Evolutionary conservation across 1,140 invertebrate species (phyloP), one percentile per base, ranked within the genome.

Genomic region (Conus betulinus): DNA sequence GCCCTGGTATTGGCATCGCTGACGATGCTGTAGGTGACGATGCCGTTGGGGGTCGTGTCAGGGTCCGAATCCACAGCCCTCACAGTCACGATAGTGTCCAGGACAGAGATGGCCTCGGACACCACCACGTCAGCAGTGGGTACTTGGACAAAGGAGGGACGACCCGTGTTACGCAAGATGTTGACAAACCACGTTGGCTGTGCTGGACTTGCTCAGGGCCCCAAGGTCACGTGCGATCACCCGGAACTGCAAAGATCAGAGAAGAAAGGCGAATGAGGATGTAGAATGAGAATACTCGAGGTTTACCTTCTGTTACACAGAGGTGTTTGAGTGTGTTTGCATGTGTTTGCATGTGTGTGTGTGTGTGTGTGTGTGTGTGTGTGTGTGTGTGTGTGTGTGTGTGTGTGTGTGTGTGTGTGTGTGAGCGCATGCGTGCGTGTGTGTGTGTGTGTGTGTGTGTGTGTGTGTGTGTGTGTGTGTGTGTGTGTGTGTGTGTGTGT

Each of bases 151-250:
- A 93, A 94, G 10, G 23, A 57, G 39, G 93, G 93, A 10, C 89
- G 57, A 39, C 88, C 90, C 3, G 83, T 89, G 88, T 94, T 94
- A 13, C 90, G 87, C 23, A 87, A 76, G 5, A 91, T 88, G 11
- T 11, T 89, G 4, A 93, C 67, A 27, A 27, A 60, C 88, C 15
- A 91, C 88, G 7, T 84, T 87, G 7, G 90, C 90, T 20, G 89
- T 89, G 5, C 78, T 84, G 20, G 78, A 78, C 52, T 84, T 82
- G 63, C 27, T 81, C 1, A 60, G 55, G 55, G 89, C 87, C 17
- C 88, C 90, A 23, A 86, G 87, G 53, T 92, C 91, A 76, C 83
- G 63, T n/a, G 89, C 90, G 60, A 91, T 87, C 27, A 92, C 85
- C 39, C 71, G 27, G 15, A 92, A 90, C 91, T 92, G 83, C 4